A percentile compares a stretch with the other conserved stretches of the same genome.
phyloP scores from a whole-genome alignment of 1,140 invertebrate genomes.

The Caenorhabditis inopinata region DNA sequence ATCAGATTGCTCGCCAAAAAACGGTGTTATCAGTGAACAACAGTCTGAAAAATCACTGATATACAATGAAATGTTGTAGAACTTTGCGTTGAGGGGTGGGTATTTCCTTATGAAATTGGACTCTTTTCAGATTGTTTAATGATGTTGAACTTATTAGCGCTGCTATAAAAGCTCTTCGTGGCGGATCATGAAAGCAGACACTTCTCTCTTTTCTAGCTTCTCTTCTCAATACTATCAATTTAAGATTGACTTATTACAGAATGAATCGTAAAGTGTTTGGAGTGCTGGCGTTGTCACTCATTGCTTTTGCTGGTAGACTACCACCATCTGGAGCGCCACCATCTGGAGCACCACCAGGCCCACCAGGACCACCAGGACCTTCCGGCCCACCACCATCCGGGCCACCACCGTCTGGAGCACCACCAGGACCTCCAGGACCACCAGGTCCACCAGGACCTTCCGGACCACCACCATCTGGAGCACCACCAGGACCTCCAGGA shows the following conservation, averaged over 20 bases:
- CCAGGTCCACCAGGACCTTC: background rate
- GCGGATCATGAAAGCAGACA: too few relatives aligned
- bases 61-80: background rate
- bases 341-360: background rate
- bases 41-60: constrained; percentile 22
- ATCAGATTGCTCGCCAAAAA: background rate
- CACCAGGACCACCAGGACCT: background rate
- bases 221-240: background rate
- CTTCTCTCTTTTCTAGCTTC: background rate
- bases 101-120: background rate
- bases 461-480: background rate
- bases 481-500: background rate
- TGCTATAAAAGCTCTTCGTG: background rate
- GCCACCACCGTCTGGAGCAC: background rate
- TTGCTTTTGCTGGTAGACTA: background rate
- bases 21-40: background rate
- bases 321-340: background rate
- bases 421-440: background rate
- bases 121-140: background rate
- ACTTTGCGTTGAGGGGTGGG: constrained; percentile 4
- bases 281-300: background rate
- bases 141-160: background rate
- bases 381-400: background rate
- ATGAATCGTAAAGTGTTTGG: background rate
- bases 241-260: background rate